These are phyloP conservation scores for Hirtodrosophila histrioides DNA, from an alignment of 2,888 invertebrate species.

Conservation along the genomic window DNA sequence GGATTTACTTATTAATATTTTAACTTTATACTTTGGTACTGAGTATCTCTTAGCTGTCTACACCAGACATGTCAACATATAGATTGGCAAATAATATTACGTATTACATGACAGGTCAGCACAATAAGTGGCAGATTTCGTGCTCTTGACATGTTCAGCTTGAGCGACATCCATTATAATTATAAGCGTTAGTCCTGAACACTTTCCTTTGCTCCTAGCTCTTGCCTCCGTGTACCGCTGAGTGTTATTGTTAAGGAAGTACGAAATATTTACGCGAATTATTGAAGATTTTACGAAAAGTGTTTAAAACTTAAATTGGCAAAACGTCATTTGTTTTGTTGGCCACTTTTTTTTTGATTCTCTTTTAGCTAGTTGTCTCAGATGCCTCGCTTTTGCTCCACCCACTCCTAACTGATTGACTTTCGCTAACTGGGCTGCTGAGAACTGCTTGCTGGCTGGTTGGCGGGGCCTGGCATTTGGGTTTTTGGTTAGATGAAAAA, in stretches of 20 bases:
- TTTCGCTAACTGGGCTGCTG: constrained; percentile 52
- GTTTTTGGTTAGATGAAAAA: constrained; percentile 66
- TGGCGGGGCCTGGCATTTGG: constrained; percentile 36
- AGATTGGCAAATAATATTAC: no score
- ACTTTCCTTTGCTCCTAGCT: no score
- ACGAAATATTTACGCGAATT: constrained; percentile 7
- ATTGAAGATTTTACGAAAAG: constrained; percentile 43
- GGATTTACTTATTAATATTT: no score
- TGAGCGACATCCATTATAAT: no score
- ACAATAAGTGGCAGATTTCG: no score
- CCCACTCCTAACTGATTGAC: constrained; percentile 31
- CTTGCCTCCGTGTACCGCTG: no score
- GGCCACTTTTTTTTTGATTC: constrained; percentile 16
- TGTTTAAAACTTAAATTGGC: constrained; percentile 53
- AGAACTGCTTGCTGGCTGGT: constrained; percentile 9
- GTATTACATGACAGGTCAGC: no score
- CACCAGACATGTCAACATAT: no score
- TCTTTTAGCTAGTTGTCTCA: constrained; percentile 31
- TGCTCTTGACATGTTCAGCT: no score
- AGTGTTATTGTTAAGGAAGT: constrained; percentile 5
- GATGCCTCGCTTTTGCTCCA: constrained; percentile 23
- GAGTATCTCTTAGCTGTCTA: no score
- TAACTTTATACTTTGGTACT: no score
- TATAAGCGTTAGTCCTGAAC: no score
- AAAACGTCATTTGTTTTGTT: constrained; percentile 36